phyloP scores from a whole-genome alignment of 2,113 vertebrate species.

The Grantiella picta region DNA sequence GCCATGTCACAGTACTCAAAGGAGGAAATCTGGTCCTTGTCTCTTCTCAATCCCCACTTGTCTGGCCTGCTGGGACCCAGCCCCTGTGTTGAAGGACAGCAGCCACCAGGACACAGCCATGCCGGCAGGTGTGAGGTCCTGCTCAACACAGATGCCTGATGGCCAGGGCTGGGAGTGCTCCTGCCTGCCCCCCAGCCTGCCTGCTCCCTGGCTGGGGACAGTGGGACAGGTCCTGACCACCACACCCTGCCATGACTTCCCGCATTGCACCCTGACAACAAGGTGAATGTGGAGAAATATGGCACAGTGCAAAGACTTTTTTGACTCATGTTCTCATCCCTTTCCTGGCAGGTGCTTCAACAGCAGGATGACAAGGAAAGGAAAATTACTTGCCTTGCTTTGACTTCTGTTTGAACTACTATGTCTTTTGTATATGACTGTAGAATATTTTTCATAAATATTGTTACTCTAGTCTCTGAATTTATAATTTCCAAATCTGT shows the following conservation, averaged over 20 bases:
- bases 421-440: background rate
- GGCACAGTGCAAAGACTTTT: background rate
- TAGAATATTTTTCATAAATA: background rate
- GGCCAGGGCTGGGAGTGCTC: background rate
- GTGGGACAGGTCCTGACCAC: background rate
- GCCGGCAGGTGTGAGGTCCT: background rate
- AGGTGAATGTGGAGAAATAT: background rate
- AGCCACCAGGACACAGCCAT: background rate
- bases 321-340: background rate
- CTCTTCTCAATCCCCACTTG: background rate
- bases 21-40: background rate
- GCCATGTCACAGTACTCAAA: background rate
- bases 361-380: background rate
- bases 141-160: background rate
- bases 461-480: background rate
- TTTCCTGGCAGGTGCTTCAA: background rate
- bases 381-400: background rate
- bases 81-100: background rate
- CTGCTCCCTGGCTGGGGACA: background rate
- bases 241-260: background rate
- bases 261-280: accelerated
- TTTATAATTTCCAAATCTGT: background rate
- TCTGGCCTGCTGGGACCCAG: background rate
- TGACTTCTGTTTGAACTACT: background rate
- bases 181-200: background rate